These are phyloP conservation scores for Moxostoma hubbsi DNA, from an alignment of 2,797 vertebrate species.

Conservation along the genomic window DNA sequence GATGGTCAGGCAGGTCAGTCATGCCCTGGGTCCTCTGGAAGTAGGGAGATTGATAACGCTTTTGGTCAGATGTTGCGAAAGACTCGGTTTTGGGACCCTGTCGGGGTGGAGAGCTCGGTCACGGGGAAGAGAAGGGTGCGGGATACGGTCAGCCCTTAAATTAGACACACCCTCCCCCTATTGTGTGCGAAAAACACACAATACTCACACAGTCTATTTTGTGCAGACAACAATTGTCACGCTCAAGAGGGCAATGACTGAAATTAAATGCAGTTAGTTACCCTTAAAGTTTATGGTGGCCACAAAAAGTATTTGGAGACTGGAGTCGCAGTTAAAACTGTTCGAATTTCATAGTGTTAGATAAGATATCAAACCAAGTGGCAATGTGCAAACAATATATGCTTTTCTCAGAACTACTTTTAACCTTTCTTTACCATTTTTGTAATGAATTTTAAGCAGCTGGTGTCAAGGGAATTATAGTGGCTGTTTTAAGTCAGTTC, in stretches of 20 bases:
- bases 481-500: too few species aligned
- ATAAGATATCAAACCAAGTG: too few species aligned
- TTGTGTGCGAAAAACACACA: constrained; percentile 37
- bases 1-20: constrained; percentile 73
- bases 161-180: constrained; percentile 59
- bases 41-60: constrained; percentile 64
- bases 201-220: constrained; percentile 34
- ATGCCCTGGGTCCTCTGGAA: constrained; percentile 57
- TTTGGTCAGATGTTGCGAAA: constrained; percentile 71
- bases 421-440: too few species aligned
- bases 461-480: too few species aligned
- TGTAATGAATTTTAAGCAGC: too few species aligned
- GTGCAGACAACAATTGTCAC: constrained; percentile 26
- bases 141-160: constrained; percentile 49
- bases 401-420: too few species aligned
- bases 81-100: constrained; percentile 64
- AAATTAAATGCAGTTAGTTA: constrained; percentile 43
- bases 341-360: too few species aligned
- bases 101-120: constrained; percentile 41
- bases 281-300: constrained; percentile 14
- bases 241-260: constrained; percentile 20
- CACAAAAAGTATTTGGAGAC: too few species aligned
- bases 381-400: too few species aligned
- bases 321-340: too few species aligned
- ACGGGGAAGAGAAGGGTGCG: constrained; percentile 43